Conservation (phyloP, 2,888 invertebrate species). For the Balanococcus diminutus region DNA sequence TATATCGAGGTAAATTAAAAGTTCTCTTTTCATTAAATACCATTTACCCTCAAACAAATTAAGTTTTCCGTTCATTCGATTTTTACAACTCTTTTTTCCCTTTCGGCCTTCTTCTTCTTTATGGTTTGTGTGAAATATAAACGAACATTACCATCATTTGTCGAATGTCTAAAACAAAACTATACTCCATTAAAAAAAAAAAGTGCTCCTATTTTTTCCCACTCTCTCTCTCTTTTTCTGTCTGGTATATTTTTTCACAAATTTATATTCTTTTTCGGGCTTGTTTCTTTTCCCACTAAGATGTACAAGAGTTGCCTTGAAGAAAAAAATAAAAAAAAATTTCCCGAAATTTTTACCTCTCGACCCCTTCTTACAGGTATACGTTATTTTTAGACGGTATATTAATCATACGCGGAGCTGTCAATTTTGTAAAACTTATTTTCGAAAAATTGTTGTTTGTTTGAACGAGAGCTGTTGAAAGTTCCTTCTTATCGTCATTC, state of each 20-base stretch:
- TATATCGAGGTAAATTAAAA: conserved; percentile 17
- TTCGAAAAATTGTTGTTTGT: too few relatives aligned
- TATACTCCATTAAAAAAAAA: conserved; percentile 6
- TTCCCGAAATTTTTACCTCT: too few relatives aligned
- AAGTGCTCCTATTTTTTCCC: neutral
- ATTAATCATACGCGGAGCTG: too few relatives aligned
- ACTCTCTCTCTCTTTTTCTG: neutral
- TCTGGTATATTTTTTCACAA: neutral
- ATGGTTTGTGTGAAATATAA: neutral
- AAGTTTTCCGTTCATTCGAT: conserved; percentile 22
- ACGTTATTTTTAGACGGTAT: too few relatives aligned
- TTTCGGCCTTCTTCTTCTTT: neutral
- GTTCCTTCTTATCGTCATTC: too few relatives aligned
- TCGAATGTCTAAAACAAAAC: conserved; percentile 13
- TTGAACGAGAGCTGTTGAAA: too few relatives aligned
- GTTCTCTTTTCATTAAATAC: conserved; percentile 22
- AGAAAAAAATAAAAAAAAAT: too few relatives aligned
- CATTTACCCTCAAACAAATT: conserved; percentile 22
- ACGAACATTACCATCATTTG: conserved; percentile 13
- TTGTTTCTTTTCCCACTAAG: neutral
- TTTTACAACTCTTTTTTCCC: neutral
- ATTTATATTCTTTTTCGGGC: neutral
- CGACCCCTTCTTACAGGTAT: too few relatives aligned
- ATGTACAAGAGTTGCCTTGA: too few relatives aligned
- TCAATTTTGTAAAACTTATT: too few relatives aligned